Evolutionary conservation across 2,113 vertebrate genomes (phyloP).

Genomic region (Elaphurus davidianus): DNA sequence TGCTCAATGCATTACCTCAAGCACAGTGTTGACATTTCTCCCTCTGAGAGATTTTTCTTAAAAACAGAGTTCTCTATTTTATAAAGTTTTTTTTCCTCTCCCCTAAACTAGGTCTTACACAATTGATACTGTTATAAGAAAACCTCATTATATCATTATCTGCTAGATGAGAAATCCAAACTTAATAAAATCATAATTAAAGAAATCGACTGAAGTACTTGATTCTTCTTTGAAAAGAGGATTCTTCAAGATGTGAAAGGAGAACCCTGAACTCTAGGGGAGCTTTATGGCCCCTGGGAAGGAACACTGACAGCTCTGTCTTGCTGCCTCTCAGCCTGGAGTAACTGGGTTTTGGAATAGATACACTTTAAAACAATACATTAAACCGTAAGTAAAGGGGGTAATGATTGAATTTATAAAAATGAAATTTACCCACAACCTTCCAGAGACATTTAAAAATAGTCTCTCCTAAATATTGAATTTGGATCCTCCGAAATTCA

Average conservation of each 20-base stretch:
- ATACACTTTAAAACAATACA: background rate
- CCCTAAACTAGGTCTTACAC: background rate
- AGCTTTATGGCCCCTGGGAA: background rate
- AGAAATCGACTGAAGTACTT: background rate
- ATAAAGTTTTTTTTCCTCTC: background rate
- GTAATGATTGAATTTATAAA: background rate
- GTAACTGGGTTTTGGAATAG: background rate
- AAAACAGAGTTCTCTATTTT: background rate
- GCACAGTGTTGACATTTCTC: background rate
- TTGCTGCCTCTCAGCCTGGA: background rate
- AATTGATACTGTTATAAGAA: background rate
- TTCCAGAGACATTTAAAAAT: background rate
- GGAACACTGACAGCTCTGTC: background rate
- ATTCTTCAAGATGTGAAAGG: background rate
- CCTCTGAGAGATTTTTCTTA: conserved; percentile 10
- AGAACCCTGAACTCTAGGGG: background rate
- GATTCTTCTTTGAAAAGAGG: background rate
- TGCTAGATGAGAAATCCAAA: background rate
- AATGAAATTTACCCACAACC: background rate
- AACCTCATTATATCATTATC: background rate
- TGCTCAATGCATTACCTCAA: background rate
- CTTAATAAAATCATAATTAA: background rate
- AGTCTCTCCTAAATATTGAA: background rate
- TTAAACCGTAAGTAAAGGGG: background rate
- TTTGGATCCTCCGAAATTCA: background rate